Evolutionary conservation across 2,888 invertebrate species (phyloP).

Genomic region (Pachymerium ferrugineum): DNA sequence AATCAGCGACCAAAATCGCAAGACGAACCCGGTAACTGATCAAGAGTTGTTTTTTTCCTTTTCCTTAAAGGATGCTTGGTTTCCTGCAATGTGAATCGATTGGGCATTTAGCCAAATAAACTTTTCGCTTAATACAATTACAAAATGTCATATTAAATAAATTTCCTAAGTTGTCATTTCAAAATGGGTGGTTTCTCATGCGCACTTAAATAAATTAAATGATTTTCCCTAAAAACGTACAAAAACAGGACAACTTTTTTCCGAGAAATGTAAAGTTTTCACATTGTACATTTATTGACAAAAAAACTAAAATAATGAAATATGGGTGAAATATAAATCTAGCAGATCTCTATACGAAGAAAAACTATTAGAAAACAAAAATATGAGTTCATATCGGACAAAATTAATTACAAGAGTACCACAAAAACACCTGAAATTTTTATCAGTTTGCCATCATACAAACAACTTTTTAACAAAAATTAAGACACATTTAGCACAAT

Average conservation of each 20-base stretch:
- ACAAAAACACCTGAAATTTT: neutral
- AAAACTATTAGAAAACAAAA: constrained; percentile 23
- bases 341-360: constrained; percentile 24
- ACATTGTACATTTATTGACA: constrained; percentile 6
- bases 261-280: constrained; percentile 5
- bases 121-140: neutral
- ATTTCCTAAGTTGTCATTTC: no score
- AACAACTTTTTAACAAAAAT: neutral
- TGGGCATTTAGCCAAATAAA: neutral
- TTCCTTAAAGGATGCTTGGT: no score
- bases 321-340: constrained; percentile 4
- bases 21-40: no score
- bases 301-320: neutral
- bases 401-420: constrained; percentile 5
- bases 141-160: neutral
- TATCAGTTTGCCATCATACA: neutral
- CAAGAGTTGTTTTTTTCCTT: no score
- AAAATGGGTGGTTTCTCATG: neutral
- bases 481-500: neutral
- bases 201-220: neutral
- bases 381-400: constrained; percentile 7
- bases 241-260: constrained; percentile 1
- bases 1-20: no score
- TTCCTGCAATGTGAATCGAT: neutral
- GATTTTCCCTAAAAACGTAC: neutral